phyloP scores from a whole-genome alignment of 1,140 invertebrate species.

The Pemphigus obesinymphae region DNA sequence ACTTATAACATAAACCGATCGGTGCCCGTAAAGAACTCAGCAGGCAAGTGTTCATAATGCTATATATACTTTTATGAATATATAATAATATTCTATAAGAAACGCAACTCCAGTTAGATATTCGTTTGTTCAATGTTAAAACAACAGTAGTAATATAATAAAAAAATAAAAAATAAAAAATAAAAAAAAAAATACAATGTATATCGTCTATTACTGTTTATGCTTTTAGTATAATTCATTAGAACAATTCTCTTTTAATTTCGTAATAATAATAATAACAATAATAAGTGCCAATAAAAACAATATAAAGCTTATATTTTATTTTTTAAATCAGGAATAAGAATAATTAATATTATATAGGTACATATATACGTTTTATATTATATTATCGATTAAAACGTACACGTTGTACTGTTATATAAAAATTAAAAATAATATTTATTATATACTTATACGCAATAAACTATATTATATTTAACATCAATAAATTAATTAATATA shows the following conservation, averaged over 20 bases:
- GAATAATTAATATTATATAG: no score
- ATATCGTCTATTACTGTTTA: neutral
- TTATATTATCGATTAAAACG: no score
- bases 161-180: slow-evolving; percentile 13
- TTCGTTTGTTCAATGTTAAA: slow-evolving; percentile 2
- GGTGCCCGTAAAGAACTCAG: neutral
- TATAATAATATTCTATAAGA: neutral
- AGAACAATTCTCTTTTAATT: neutral
- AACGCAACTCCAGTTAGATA: neutral
- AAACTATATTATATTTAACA: no score
- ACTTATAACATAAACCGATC: neutral
- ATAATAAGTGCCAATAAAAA: no score
- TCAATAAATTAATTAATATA: no score
- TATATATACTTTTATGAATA: slow-evolving; percentile 36
- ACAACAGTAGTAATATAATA: slow-evolving; percentile 1
- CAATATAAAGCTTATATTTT: no score
- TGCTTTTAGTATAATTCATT: neutral
- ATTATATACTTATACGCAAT: no score
- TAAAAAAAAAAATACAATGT: no score
- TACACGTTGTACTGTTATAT: no score
- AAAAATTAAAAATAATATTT: no score
- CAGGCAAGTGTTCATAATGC: slow-evolving; percentile 4
- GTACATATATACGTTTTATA: no score
- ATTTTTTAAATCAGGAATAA: no score
- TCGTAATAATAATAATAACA: neutral